Percentiles rank a stretch among this genome's conserved stretches.
phyloP scores from a whole-genome alignment of 2,797 vertebrate genomes.

The Tamandua tetradactyla region DNA sequence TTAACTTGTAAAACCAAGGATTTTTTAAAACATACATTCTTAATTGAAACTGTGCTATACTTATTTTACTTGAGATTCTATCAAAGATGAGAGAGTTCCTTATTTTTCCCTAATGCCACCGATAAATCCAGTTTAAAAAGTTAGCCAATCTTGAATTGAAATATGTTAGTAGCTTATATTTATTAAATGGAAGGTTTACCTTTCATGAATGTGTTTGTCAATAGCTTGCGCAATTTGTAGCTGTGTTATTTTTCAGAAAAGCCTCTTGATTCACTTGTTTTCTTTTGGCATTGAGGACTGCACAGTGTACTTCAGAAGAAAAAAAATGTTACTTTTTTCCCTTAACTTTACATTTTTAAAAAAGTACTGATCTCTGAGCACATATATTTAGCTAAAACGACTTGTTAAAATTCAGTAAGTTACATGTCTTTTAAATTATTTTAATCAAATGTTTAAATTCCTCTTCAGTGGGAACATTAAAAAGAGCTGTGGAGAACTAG shows the following conservation, averaged over 20 bases:
- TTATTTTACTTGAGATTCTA: constrained; percentile 14
- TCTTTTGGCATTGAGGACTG: constrained; percentile 17
- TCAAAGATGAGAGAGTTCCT: constrained; percentile 10
- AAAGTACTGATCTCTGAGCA: not conserved
- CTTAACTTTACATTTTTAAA: not conserved
- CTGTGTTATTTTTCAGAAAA: not conserved
- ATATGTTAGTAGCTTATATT: not conserved
- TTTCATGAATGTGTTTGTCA: constrained; percentile 37
- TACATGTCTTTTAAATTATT: not conserved
- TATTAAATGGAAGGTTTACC: constrained; percentile 49
- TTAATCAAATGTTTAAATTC: constrained; percentile 11
- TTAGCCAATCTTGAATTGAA: not conserved
- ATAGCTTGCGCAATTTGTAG: not conserved
- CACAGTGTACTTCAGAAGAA: not conserved
- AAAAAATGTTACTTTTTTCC: not conserved
- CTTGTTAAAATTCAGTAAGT: not conserved
- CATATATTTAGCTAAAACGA: not conserved
- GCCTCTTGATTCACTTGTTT: constrained; percentile 9
- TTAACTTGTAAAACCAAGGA: not conserved
- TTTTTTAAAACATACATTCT: constrained; percentile 30
- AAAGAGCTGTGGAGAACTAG: not conserved
- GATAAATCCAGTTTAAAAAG: constrained; percentile 49
- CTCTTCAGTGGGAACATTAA: not conserved
- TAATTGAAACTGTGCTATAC: not conserved
- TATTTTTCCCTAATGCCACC: constrained; percentile 13